Evolutionary conservation across 2,888 invertebrate species (phyloP).

Genomic region (Drosophila sordidula): DNA sequence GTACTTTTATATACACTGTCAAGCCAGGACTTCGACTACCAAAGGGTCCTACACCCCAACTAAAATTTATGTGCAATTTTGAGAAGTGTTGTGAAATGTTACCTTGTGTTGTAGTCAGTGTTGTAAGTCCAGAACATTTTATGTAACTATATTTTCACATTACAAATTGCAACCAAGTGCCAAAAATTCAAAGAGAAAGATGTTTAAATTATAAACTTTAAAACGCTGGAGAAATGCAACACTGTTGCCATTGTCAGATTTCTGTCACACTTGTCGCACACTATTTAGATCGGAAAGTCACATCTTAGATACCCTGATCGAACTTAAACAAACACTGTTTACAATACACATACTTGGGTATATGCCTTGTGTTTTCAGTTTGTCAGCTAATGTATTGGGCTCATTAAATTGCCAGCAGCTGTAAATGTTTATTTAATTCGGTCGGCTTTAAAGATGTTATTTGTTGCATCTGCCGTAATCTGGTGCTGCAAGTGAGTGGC

Average conservation of each 20-base stretch:
- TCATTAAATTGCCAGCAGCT: conserved; percentile 31
- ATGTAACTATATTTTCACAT: conserved; percentile 2
- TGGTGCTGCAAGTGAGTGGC: conserved; percentile 12
- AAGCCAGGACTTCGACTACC: neutral
- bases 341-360: neutral
- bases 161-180: neutral
- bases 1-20: conserved; percentile 2
- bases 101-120: no score
- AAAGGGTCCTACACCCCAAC: neutral
- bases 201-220: neutral
- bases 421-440: conserved; percentile 10
- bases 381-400: conserved; percentile 6
- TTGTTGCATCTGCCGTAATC: conserved; percentile 24
- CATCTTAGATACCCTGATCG: neutral
- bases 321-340: neutral
- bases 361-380: conserved; percentile 13
- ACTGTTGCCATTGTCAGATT: neutral
- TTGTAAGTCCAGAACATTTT: neutral
- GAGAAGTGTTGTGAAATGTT: neutral
- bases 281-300: neutral
- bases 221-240: neutral
- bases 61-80: conserved; percentile 8
- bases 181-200: neutral
- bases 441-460: conserved; percentile 5
- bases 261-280: no score